phyloP scores from a whole-genome alignment of 2,888 invertebrate genomes.

The Minunthozetes semirufus region DNA sequence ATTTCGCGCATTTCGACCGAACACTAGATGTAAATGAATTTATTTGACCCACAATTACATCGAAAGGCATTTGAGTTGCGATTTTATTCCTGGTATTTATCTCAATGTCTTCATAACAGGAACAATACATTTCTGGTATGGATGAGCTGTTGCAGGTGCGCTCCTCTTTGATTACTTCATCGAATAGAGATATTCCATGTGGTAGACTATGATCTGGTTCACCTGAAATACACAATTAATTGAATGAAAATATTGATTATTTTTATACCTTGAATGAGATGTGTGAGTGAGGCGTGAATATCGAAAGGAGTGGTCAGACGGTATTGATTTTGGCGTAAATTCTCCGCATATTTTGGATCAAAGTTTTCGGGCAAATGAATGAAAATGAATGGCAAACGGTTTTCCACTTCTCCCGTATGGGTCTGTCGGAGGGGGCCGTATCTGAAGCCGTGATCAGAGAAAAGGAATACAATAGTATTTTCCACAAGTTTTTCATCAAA shows the following conservation, averaged over 20 bases:
- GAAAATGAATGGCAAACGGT: constrained; percentile 49
- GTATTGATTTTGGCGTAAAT: constrained; percentile 53
- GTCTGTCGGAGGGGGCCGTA: constrained; percentile 76
- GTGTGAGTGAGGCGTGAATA: constrained; percentile 46
- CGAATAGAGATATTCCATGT: constrained; percentile 45
- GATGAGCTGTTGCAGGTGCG: constrained; percentile 47
- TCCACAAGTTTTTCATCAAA: constrained; percentile 56
- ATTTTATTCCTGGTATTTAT: neutral
- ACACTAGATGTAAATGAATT: neutral
- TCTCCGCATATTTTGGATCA: constrained; percentile 56
- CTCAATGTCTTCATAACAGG: constrained; percentile 42
- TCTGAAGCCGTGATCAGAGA: constrained; percentile 85
- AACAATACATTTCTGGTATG: constrained; percentile 48
- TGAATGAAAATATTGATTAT: neutral
- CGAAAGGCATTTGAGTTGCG: neutral
- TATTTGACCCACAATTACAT: neutral
- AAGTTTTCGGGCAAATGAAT: constrained; percentile 56
- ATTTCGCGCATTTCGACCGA: too few species aligned
- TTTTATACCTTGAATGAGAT: neutral
- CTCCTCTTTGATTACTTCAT: constrained; percentile 44
- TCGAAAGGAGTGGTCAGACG: constrained; percentile 50
- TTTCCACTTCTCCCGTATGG: constrained; percentile 53
- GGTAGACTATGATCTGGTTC: neutral
- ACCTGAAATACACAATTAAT: neutral
- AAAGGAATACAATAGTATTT: constrained; percentile 60